Evolutionary conservation across 1,140 invertebrate genomes (phyloP), one percentile per base, ranked within the genome.

Genomic region (Scaptomyza pallida): DNA sequence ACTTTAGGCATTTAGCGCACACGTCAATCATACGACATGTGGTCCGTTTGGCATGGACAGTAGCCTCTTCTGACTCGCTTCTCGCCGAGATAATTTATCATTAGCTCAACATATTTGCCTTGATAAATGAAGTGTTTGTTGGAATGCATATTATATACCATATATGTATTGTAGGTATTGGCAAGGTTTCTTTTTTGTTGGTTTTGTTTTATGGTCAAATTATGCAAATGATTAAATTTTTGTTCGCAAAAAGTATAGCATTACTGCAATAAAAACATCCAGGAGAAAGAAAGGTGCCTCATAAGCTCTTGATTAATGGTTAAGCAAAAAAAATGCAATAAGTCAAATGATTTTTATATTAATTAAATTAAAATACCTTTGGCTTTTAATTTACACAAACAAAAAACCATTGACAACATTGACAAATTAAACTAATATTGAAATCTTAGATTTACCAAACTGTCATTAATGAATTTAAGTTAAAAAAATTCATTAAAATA

Each of bases 1-100:
- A 65, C 61, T 75, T 71, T 16, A 33, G 45, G 81, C 63, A 81
- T 86, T 68, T 86, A 86, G 82, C 57, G 73, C 74, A 68, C 47
- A 86, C 77, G 81, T 86, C 81, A 86, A 86, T 86, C 81, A 86
- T 86, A 86, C 70, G 73, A 81, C 81, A 86, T 86, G 82, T 86
- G 81, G 81, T 86, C 82, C 65, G n/a, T 45, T 12, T 37, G 12
- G 73, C 15, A 21, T 33, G 50, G 33, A 30, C 65, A 68, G 35
- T 13, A 43, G 21, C 19, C 12, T 21, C 45, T 4, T 3, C 5
- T 19, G 40, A 16, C n/a, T 23, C 17, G 16, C 16, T 15, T 41
- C 13, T 37, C 35, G 51, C 47, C n/a, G 23, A 8, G 44, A 75
- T 78, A 75, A 86, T 86, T 86, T 81, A 86, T 86, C 81, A 86